Evolutionary conservation across 2,888 invertebrate genomes (phyloP).

Genomic region (Lithophane socia): DNA sequence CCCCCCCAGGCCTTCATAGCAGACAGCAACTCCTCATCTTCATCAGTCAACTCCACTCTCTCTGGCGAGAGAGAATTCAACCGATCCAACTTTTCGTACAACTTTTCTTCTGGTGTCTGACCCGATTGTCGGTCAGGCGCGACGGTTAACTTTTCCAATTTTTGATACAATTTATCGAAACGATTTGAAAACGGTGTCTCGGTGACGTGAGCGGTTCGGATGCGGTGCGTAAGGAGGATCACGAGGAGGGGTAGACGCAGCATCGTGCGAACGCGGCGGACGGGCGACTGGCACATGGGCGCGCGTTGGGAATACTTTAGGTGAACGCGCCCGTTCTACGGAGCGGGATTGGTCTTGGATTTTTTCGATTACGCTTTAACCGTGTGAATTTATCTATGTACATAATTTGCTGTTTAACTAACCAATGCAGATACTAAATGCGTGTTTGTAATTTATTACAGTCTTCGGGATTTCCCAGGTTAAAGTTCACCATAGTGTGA

Average conservation of each 20-base stretch:
- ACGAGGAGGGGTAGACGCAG: conserved; percentile 77
- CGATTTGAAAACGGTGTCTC: conserved; percentile 79
- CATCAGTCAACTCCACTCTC: conserved; percentile 75
- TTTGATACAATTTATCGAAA: conserved; percentile 80
- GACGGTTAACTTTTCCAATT: conserved; percentile 79
- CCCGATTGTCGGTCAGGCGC: conserved; percentile 67
- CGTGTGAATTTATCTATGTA: conserved; percentile 23
- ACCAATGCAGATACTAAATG: conserved; percentile 8
- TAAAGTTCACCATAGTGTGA: conserved; percentile 31
- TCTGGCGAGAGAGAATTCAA: conserved; percentile 79
- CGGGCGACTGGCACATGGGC: conserved; percentile 73
- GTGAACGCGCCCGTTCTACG: conserved; percentile 57
- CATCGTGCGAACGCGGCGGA: conserved; percentile 80
- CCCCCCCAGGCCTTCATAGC: conserved; percentile 82
- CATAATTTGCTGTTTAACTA: conserved; percentile 13
- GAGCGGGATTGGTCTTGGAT: conserved; percentile 39
- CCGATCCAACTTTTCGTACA: conserved; percentile 81
- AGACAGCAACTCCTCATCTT: conserved; percentile 82
- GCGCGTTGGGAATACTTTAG: conserved; percentile 57
- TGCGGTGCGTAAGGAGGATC: conserved; percentile 76
- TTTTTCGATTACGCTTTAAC: conserved; percentile 36
- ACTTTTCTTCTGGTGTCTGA: conserved; percentile 69
- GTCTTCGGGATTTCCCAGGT: conserved; percentile 24
- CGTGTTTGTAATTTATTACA: conserved; percentile 5
- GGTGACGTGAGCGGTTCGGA: conserved; percentile 80